Percentiles rank a stretch among this genome's conserved stretches.
These are phyloP conservation scores for Taenioides sp. DNA, from an alignment of 2,797 vertebrate genomes.

Conservation along the genomic window DNA sequence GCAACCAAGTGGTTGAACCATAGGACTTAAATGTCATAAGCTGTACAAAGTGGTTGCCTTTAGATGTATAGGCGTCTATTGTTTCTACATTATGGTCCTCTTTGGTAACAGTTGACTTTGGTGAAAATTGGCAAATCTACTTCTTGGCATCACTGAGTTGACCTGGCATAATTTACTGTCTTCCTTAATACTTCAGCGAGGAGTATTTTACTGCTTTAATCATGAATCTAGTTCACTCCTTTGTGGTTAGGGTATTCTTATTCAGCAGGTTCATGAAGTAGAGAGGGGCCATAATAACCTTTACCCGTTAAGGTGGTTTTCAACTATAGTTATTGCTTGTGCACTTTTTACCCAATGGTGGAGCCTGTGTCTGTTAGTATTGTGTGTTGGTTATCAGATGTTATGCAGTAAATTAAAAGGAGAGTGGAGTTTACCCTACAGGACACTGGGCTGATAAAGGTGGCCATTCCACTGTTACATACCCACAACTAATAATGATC, in stretches of 20 bases:
- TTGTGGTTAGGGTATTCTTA: conserved; percentile 5
- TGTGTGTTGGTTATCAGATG: conserved; percentile 9
- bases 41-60: neutral
- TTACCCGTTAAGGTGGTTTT: conserved; percentile 3
- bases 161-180: conserved; percentile 40
- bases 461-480: conserved; percentile 14
- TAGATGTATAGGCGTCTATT: too few species aligned
- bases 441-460: conserved; percentile 17
- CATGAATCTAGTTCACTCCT: neutral
- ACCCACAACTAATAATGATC: conserved; percentile 2
- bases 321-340: neutral
- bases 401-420: conserved; percentile 15
- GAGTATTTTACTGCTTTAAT: neutral
- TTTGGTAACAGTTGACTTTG: neutral
- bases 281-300: neutral
- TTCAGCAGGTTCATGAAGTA: neutral
- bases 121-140: neutral
- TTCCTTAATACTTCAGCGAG: conserved; percentile 27
- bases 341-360: conserved; percentile 9
- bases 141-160: conserved; percentile 4
- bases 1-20: too few species aligned
- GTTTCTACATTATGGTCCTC: neutral
- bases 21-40: neutral
- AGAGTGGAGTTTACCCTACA: neutral
- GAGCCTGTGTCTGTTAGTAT: conserved; percentile 6